Percentiles rank a stretch among this genome's conserved stretches.
Evolutionary conservation across 1,140 invertebrate genomes (phyloP).

Genomic region (Neuroterus valhalla): DNA sequence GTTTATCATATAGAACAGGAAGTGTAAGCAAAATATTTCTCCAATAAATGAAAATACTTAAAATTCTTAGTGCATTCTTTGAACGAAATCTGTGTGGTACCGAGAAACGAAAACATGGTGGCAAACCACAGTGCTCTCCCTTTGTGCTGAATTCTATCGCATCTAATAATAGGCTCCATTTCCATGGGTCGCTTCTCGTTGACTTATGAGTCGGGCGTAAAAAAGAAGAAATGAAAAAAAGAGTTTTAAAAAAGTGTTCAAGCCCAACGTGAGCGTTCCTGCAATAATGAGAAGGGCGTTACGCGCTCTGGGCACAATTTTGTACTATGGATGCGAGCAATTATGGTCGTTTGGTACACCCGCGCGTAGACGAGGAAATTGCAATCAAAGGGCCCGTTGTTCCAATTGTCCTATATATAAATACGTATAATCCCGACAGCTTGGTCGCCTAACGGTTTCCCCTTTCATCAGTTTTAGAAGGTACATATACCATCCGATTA

Average conservation of each 20-base stretch:
- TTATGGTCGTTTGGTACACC: background rate
- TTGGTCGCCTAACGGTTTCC: background rate
- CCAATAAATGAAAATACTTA: background rate
- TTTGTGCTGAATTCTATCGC: slow-evolving; percentile 46
- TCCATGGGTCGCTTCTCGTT: slow-evolving; percentile 40
- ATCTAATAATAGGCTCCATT: slow-evolving; percentile 55
- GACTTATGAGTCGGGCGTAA: slow-evolving; percentile 46
- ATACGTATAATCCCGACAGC: background rate
- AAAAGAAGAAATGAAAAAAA: slow-evolving; percentile 34
- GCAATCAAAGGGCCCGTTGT: background rate
- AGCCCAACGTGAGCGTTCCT: background rate
- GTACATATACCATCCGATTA: background rate
- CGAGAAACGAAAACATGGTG: slow-evolving; percentile 13
- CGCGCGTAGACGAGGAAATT: background rate
- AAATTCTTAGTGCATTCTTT: slow-evolving; percentile 1
- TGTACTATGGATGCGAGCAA: background rate
- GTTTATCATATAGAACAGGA: no score
- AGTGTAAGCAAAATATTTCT: background rate
- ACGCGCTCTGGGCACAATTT: slow-evolving; percentile 38
- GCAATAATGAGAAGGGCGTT: slow-evolving; percentile 31
- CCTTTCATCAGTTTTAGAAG: background rate
- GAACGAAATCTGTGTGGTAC: background rate
- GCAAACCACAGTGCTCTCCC: slow-evolving; percentile 2
- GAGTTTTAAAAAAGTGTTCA: background rate
- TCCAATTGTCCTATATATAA: background rate